These are phyloP conservation scores for Dyspetes luteomarginatus DNA, from an alignment of 2,888 invertebrate species.

Conservation along the genomic window DNA sequence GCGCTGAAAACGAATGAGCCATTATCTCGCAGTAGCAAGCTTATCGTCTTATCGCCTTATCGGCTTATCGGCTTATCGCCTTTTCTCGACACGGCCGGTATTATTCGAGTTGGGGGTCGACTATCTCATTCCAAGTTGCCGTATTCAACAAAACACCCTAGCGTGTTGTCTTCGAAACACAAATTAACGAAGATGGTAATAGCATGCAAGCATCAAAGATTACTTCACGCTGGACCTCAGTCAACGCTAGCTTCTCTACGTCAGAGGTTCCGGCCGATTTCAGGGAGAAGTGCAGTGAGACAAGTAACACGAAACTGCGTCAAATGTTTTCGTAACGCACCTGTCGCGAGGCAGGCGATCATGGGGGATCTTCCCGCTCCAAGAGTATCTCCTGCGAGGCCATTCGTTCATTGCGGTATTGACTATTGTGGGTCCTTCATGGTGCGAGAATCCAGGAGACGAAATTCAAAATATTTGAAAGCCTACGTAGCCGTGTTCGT, in stretches of 20 bases:
- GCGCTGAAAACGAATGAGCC: background rate
- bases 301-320: background rate
- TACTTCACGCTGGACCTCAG: conserved; percentile 66
- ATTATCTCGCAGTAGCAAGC: conserved; percentile 32
- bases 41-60: too few relatives aligned
- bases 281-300: conserved; percentile 61
- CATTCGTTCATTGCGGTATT: background rate
- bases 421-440: conserved; percentile 3
- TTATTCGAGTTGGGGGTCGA: conserved; percentile 62
- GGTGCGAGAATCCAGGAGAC: background rate
- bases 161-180: conserved; percentile 44
- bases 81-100: conserved; percentile 51
- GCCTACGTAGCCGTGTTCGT: background rate
- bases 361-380: background rate
- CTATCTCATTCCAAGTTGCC: conserved; percentile 46
- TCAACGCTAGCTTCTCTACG: conserved; percentile 62
- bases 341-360: background rate
- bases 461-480: background rate
- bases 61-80: conserved; percentile 28
- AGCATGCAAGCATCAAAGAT: conserved; percentile 64
- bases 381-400: background rate
- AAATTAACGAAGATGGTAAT: conserved; percentile 47
- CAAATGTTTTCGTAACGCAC: background rate
- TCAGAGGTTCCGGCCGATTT: conserved; percentile 73
- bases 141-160: conserved; percentile 48